Conservation (phyloP, 2,113 vertebrate species). For the Fregata magnificens region DNA sequence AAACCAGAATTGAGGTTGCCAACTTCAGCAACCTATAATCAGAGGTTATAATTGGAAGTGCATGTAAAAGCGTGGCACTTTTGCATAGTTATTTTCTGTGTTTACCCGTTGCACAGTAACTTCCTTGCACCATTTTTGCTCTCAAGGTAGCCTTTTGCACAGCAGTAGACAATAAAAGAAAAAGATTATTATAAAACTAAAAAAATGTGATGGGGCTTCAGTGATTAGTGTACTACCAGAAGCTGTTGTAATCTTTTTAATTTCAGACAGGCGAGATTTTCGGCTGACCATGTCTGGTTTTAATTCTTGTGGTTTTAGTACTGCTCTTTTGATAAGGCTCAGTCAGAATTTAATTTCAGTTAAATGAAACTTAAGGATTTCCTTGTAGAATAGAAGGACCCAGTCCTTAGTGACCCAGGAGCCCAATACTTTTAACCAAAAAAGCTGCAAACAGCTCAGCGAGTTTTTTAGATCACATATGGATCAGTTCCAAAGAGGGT, state of each 20-base stretch:
- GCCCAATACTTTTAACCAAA: background rate
- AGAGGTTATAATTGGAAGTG: background rate
- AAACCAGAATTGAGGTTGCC: background rate
- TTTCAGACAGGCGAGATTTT: background rate
- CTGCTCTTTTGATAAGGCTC: background rate
- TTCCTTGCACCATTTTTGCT: background rate
- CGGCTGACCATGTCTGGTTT: background rate
- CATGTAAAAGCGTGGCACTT: background rate
- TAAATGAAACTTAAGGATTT: background rate
- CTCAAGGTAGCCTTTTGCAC: background rate
- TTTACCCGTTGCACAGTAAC: background rate
- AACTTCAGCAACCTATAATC: background rate
- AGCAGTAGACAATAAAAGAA: background rate
- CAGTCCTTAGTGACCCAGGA: background rate
- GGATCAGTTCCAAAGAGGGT: background rate
- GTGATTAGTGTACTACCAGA: background rate
- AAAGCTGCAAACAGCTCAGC: background rate
- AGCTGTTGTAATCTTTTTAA: background rate
- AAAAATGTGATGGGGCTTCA: background rate
- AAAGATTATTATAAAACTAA: background rate
- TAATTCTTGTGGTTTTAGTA: background rate
- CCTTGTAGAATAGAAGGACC: background rate
- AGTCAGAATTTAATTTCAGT: background rate
- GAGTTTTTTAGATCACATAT: accelerated
- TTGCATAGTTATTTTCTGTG: background rate